Base-by-base conservation (phyloP, 2,113 vertebrate genomes). In the Gnathonemus echidnorhynchus region DNA sequence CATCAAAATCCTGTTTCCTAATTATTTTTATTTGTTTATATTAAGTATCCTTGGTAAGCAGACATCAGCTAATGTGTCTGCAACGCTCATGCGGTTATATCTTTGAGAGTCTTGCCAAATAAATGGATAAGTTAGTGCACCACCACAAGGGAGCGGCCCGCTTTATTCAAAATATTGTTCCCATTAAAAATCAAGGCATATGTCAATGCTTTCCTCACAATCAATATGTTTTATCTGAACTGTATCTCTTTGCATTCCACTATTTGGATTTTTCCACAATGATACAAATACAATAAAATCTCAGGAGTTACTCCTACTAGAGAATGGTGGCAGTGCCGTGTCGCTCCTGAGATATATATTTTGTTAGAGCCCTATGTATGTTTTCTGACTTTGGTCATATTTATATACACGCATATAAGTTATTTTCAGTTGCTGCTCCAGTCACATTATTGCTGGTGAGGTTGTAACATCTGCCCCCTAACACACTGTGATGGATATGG, bases 221-320 rank as follows among this genome's bases (percentile, higher is more conserved):
- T 88, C 87, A 88, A 88, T 88, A 66, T 46, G 19, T 66, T 88
- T 88, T 42, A 58, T 62, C 87, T 62, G 1, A 62, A 62, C 24
- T 45, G 52, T 45, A 17, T 66, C 52, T 46, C 52, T 66, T 50
- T 86, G 87, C 35, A 21, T 42, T 62, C 7, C 39, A 62, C 87
- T 58, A 19, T 45, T 31, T 45, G 42, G 56, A 66, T 88, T 27
- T 46, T 62, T 45, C 8, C 24, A 45, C 35, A 62, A 53, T 31
- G 5, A 58, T 53, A 87, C 39, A 62, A 56, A 88, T 66, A 45
- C 53, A 88, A 35, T 88, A 17, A 45, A 45, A n/a, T 66, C 35
- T 2, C 1, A n/a, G 39, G 35, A 35, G 39, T n/a, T 66, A 19
- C 39, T 62, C 42, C 42, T 24, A 0, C 31, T 39, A 11, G 87